These are phyloP conservation scores for Lepus europaeus DNA, from an alignment of 2,113 vertebrate species.

Conservation along the genomic window DNA sequence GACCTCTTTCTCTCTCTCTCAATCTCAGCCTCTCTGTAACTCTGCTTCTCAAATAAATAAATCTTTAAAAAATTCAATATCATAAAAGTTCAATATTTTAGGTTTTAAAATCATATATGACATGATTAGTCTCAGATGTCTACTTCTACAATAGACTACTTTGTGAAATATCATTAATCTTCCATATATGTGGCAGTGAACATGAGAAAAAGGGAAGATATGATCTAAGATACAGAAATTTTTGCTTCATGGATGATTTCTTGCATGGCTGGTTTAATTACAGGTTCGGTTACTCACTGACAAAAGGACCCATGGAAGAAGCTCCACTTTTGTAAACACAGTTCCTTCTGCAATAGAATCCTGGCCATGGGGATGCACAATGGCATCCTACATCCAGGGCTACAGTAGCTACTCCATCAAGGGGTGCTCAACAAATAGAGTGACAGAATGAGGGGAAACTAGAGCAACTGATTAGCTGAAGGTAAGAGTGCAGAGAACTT, in stretches of 20 bases:
- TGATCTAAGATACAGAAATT: neutral
- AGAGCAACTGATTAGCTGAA: neutral
- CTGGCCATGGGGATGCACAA: neutral
- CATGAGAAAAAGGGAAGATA: neutral
- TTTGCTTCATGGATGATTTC: neutral
- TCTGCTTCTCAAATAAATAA: no score
- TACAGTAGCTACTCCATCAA: neutral
- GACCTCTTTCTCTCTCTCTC: no score
- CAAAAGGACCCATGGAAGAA: conserved; percentile 4
- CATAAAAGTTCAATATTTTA: neutral
- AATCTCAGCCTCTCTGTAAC: no score
- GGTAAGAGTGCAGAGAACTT: neutral
- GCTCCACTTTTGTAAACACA: neutral
- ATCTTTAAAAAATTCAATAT: neutral
- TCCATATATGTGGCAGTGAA: neutral
- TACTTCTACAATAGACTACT: neutral
- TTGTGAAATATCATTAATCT: neutral
- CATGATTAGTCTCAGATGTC: conserved; percentile 10
- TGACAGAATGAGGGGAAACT: neutral
- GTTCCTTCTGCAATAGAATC: neutral
- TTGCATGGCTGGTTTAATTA: conserved; percentile 29
- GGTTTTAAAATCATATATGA: neutral
- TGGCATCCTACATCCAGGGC: neutral
- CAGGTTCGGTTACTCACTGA: neutral
- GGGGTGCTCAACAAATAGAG: neutral